Conservation (phyloP, 2,797 vertebrate species). For the Oryzias dopingdopingensis region DNA sequence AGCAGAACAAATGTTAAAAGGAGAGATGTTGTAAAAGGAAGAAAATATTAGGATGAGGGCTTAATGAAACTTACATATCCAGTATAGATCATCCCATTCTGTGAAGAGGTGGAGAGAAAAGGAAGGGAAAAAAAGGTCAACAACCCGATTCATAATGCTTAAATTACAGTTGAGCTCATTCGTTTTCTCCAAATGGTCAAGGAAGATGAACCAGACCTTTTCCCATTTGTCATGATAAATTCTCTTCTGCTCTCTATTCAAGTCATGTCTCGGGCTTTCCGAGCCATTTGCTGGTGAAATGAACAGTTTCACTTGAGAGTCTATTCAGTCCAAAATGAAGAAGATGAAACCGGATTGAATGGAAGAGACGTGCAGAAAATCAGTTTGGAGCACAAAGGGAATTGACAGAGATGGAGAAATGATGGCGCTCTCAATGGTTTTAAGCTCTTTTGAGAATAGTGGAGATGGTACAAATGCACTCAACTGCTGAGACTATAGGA, state of each 20-base stretch:
- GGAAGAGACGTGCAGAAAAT: slow-evolving; percentile 56
- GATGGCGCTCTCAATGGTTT: slow-evolving; percentile 10
- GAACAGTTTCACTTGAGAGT: slow-evolving; percentile 48
- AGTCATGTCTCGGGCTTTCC: slow-evolving; percentile 31
- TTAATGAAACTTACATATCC: slow-evolving; percentile 81
- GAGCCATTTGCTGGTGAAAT: slow-evolving; percentile 50
- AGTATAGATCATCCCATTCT: slow-evolving; percentile 89
- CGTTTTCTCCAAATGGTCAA: slow-evolving; percentile 12
- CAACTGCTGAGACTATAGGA: background rate
- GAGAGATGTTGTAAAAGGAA: background rate
- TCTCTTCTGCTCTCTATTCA: slow-evolving; percentile 49
- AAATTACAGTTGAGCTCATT: slow-evolving; percentile 9
- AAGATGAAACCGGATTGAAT: slow-evolving; percentile 60
- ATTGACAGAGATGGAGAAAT: slow-evolving; percentile 15
- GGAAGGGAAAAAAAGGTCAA: slow-evolving; percentile 21
- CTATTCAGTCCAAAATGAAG: slow-evolving; percentile 57
- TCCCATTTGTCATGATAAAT: slow-evolving; percentile 22
- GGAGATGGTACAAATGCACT: background rate
- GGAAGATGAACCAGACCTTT: slow-evolving; percentile 26
- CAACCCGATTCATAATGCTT: slow-evolving; percentile 4
- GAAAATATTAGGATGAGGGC: background rate
- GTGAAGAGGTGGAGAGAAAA: slow-evolving; percentile 39
- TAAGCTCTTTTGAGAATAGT: background rate
- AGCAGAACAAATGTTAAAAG: background rate
- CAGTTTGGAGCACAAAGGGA: slow-evolving; percentile 42